Conservation (phyloP, 1,140 invertebrate species). For the Drosophila ambigua region DNA sequence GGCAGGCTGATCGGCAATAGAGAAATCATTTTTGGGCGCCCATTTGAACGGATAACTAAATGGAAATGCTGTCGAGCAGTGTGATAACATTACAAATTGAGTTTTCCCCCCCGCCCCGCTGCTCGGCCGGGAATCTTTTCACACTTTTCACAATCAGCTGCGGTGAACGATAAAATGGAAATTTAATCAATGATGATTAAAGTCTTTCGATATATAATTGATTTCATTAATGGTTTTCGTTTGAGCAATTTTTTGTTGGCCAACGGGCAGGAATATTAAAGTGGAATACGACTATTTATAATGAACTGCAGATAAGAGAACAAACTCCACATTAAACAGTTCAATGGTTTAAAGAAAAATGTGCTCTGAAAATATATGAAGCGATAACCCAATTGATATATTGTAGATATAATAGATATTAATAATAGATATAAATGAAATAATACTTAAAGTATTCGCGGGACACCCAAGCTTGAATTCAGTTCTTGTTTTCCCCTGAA, state of each 20-base stretch:
- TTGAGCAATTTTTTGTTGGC: background rate
- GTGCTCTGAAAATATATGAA: background rate
- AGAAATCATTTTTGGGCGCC: conserved; percentile 20
- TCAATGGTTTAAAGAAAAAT: too few species aligned
- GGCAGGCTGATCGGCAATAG: background rate
- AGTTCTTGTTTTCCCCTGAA: conserved; percentile 8
- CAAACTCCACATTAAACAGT: too few species aligned
- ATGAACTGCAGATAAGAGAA: too few species aligned
- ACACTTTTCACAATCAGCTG: conserved; percentile 38
- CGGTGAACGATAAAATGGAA: conserved; percentile 29
- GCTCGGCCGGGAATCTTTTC: conserved; percentile 10
- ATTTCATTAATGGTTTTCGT: conserved; percentile 12
- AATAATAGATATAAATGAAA: too few species aligned
- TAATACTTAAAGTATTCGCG: background rate
- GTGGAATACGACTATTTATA: background rate
- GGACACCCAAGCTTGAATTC: conserved; percentile 10
- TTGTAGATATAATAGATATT: too few species aligned
- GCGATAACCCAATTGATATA: background rate
- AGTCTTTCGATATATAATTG: conserved; percentile 32
- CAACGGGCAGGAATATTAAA: background rate
- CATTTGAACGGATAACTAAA: conserved; percentile 8
- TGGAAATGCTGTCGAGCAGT: conserved; percentile 15
- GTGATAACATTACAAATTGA: conserved; percentile 40
- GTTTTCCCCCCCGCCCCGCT: conserved; percentile 8
- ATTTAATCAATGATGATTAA: conserved; percentile 43